phyloP scores from a whole-genome alignment of 2,113 vertebrate genomes.

The Halcyon senegalensis region DNA sequence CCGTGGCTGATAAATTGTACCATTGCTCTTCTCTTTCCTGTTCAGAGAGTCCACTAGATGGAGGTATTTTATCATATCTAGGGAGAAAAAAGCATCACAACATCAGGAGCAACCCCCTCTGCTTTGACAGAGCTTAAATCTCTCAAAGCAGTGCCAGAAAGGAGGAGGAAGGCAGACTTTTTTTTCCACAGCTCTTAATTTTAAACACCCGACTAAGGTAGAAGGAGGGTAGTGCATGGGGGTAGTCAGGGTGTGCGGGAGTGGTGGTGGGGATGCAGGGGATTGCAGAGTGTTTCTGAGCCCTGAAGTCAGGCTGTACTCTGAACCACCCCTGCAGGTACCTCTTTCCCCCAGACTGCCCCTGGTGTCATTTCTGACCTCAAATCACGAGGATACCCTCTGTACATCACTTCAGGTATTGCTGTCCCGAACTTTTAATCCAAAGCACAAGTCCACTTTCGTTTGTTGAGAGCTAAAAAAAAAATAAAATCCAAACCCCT shows the following conservation, averaged over 20 bases:
- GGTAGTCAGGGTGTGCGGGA: neutral
- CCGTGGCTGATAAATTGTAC: neutral
- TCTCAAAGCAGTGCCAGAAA: neutral
- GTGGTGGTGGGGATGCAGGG: neutral
- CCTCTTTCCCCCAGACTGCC: neutral
- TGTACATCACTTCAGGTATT: neutral
- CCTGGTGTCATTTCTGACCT: neutral
- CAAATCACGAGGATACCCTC: neutral
- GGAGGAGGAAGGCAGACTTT: neutral
- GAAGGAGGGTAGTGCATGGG: neutral
- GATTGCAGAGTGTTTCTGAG: neutral
- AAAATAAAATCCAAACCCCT: neutral
- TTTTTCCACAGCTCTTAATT: neutral
- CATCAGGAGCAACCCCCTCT: neutral
- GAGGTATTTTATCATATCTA: slow-evolving; percentile 52
- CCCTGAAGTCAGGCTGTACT: neutral
- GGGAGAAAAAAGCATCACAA: neutral
- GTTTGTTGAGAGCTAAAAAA: neutral
- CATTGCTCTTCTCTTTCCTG: neutral
- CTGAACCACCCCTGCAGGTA: neutral
- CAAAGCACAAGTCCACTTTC: neutral
- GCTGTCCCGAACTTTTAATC: neutral
- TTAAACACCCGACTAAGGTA: neutral
- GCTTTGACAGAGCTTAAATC: slow-evolving; percentile 4
- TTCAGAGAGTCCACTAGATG: slow-evolving; percentile 63